Evolutionary conservation across 2,113 vertebrate species (phyloP).

Genomic region (Ramphastos sulfuratus): DNA sequence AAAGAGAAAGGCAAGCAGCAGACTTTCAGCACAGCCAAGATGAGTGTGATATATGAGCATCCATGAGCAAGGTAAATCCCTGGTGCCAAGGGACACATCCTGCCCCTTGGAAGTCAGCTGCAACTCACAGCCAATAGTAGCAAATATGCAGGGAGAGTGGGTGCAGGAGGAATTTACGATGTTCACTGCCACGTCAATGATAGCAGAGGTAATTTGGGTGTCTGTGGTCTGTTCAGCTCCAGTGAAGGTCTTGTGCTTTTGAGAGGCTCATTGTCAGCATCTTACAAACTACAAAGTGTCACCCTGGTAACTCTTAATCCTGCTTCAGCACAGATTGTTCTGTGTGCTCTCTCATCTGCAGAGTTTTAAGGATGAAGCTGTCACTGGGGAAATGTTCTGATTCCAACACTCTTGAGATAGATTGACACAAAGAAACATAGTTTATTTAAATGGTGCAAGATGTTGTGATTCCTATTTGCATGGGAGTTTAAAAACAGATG

Average conservation of each 20-base stretch:
- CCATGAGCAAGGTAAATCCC: background rate
- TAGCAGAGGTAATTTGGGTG: background rate
- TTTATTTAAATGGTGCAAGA: background rate
- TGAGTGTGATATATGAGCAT: background rate
- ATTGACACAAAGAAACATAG: background rate
- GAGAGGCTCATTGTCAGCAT: background rate
- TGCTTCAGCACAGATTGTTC: conserved; percentile 25
- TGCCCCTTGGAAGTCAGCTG: background rate
- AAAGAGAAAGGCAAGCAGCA: background rate
- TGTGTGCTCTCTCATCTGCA: background rate
- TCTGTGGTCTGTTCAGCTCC: background rate
- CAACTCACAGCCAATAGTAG: background rate
- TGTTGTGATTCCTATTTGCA: background rate
- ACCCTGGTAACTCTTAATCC: conserved; percentile 53
- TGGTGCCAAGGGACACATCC: background rate
- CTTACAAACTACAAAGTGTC: conserved; percentile 23
- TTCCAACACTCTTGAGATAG: background rate
- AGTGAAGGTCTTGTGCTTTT: background rate
- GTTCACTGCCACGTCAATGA: background rate
- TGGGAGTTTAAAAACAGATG: background rate
- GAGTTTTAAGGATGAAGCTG: conserved; percentile 45
- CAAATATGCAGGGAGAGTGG: background rate
- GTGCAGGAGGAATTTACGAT: background rate
- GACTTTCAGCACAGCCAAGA: background rate
- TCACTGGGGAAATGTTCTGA: conserved; percentile 35